These are phyloP conservation scores for Trachelus stipa DNA, from an alignment of 2,888 invertebrate species.

Conservation along the genomic window DNA sequence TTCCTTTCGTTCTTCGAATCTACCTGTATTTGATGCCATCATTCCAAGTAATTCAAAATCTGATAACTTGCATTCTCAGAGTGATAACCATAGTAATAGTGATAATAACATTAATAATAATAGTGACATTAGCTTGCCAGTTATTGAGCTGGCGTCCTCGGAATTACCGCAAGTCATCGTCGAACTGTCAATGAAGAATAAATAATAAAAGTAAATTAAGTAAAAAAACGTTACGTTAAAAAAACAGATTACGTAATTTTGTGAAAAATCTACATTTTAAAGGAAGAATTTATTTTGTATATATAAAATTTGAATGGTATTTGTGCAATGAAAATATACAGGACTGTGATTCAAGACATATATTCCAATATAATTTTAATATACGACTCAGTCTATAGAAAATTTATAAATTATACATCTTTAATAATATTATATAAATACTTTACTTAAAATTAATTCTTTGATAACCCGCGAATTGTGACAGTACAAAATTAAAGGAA, in stretches of 20 bases:
- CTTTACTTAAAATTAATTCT: slow-evolving; percentile 7
- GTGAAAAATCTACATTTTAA: too few relatives aligned
- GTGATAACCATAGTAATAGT: background rate
- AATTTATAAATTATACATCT: slow-evolving; percentile 8
- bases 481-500: too few relatives aligned
- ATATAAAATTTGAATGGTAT: too few relatives aligned
- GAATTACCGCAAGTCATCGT: slow-evolving; percentile 18
- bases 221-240: background rate
- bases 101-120: background rate
- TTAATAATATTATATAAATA: background rate
- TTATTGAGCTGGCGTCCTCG: background rate
- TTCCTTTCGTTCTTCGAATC: background rate
- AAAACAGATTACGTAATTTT: too few relatives aligned
- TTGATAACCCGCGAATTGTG: too few relatives aligned
- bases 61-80: background rate
- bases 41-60: background rate
- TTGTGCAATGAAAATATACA: too few relatives aligned
- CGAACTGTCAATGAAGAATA: slow-evolving; percentile 4
- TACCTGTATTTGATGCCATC: background rate
- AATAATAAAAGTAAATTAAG: background rate
- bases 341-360: too few relatives aligned
- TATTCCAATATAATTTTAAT: too few relatives aligned
- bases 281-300: too few relatives aligned
- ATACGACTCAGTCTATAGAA: too few relatives aligned
- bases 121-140: background rate